These are phyloP conservation scores for Eclectus roratus DNA, from an alignment of 2,113 vertebrate genomes.

Conservation along the genomic window DNA sequence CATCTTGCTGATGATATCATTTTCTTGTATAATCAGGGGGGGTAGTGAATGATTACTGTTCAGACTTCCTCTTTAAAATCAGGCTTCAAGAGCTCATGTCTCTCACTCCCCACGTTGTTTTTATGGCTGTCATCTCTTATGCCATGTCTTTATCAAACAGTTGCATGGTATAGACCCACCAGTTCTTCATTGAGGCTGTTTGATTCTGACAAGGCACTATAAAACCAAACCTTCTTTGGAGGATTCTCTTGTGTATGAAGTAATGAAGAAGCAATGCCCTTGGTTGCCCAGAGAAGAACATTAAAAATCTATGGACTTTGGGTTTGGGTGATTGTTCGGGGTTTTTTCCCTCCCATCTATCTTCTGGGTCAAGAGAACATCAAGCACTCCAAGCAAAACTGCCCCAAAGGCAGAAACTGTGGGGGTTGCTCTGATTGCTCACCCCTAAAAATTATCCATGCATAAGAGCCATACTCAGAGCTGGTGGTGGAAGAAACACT, in stretches of 20 bases:
- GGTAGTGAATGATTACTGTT: not conserved
- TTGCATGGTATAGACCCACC: not conserved
- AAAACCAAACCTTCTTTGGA: not conserved
- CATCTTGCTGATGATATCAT: not conserved
- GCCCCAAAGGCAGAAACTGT: not conserved
- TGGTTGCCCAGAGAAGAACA: not conserved
- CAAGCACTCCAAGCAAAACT: not conserved
- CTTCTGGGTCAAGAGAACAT: not conserved
- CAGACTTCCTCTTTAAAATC: not conserved
- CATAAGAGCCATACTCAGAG: not conserved
- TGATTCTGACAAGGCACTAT: not conserved
- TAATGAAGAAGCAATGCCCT: not conserved
- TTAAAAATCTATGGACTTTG: not conserved
- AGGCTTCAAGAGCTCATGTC: not conserved
- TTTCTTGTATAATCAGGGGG: not conserved
- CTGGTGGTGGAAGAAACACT: not conserved
- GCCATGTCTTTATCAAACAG: accelerated
- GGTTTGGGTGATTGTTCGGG: not conserved
- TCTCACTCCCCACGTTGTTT: not conserved
- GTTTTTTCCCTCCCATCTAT: not conserved
- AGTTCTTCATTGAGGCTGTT: not conserved
- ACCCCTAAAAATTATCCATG: not conserved
- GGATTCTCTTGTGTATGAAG: not conserved
- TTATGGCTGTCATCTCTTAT: not conserved
- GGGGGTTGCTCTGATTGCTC: not conserved